phyloP scores from a whole-genome alignment of 2,113 vertebrate genomes.

The Arvicanthis niloticus region DNA sequence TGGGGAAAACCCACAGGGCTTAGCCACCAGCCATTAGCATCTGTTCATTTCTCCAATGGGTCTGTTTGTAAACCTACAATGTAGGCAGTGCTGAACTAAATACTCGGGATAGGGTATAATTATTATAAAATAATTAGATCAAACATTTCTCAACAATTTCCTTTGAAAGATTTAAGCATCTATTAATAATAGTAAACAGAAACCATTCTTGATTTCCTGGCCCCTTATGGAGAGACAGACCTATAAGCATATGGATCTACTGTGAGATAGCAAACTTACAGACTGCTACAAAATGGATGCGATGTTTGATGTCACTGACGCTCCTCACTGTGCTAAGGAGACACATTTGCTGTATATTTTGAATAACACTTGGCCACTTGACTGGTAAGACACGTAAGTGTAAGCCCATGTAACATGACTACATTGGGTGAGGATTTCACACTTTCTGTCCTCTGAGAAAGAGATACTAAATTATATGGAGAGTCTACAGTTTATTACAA shows the following conservation, averaged over 20 bases:
- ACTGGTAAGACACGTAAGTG: neutral
- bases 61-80: neutral
- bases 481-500: neutral
- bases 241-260: neutral
- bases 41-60: neutral
- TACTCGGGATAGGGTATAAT: too few relatives aligned
- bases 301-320: neutral
- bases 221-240: neutral
- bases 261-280: neutral
- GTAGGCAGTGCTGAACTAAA: neutral
- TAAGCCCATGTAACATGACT: neutral
- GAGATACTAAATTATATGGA: neutral
- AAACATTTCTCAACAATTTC: constrained; percentile 9
- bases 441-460: neutral
- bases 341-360: neutral
- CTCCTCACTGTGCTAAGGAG: neutral
- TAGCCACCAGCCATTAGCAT: neutral
- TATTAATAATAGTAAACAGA: neutral
- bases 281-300: neutral
- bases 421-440: neutral
- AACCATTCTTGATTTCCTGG: neutral
- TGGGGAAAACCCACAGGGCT: neutral
- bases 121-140: constrained; percentile 30
- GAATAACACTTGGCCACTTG: neutral
- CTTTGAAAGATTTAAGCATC: constrained; percentile 39